Evolutionary conservation across 2,888 invertebrate genomes (phyloP).

Genomic region (Schrankia costaestrigalis): DNA sequence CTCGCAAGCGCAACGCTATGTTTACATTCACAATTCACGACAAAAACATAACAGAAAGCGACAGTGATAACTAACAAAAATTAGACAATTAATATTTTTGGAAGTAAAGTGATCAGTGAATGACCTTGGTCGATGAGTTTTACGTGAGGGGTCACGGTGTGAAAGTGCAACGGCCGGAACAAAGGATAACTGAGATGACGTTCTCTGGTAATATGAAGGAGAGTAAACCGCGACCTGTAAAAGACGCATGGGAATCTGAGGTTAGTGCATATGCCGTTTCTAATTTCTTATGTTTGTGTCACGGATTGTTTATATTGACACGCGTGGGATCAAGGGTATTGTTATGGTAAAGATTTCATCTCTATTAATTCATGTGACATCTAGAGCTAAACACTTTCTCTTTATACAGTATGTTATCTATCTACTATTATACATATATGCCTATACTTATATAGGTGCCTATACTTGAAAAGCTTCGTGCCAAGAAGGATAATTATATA

Average conservation of each 20-base stretch:
- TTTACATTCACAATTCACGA: constrained; percentile 46
- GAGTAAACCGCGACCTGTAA: constrained; percentile 64
- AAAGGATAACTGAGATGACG: constrained; percentile 61
- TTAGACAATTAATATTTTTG: constrained; percentile 23
- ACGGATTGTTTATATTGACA: constrained; percentile 29
- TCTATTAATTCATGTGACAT: constrained; percentile 55
- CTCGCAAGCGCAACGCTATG: constrained; percentile 48
- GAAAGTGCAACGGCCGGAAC: constrained; percentile 56
- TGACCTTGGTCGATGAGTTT: constrained; percentile 17
- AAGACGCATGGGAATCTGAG: constrained; percentile 75
- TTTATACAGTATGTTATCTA: constrained; percentile 22
- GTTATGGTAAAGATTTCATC: constrained; percentile 49
- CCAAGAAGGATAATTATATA: not conserved
- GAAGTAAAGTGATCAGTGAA: constrained; percentile 34
- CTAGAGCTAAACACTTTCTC: constrained; percentile 50
- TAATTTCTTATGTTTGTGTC: constrained; percentile 42
- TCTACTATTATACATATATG: constrained; percentile 5
- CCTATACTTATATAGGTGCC: no score
- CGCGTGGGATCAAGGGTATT: constrained; percentile 47
- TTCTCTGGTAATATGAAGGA: constrained; percentile 75
- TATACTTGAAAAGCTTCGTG: no score
- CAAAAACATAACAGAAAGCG: constrained; percentile 64
- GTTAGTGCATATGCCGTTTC: constrained; percentile 53
- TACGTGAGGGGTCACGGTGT: constrained; percentile 44
- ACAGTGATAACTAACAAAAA: constrained; percentile 58